Evolutionary conservation across 2,888 invertebrate genomes (phyloP), one percentile per base, ranked within the genome.

Genomic region (Agriopis marginaria): DNA sequence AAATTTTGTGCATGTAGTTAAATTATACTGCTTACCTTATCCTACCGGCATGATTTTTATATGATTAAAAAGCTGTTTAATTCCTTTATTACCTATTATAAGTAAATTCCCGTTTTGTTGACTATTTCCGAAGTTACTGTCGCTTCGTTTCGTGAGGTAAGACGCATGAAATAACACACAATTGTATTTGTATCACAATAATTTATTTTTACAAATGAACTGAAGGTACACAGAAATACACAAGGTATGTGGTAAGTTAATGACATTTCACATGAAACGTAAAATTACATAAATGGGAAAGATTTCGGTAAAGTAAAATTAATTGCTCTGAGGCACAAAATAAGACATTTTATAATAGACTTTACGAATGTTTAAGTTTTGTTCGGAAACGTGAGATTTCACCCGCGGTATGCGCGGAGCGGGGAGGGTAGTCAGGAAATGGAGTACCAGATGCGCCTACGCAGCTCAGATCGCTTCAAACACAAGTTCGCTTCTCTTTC

Each of bases 141-240:
- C 42, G 32, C 23, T 0, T 9, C 17, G 17, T 23, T 23, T 23
- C 17, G 17, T 23, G 17, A 23, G 17, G 17, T 14, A 17, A 17
- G 11, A 42, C 17, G n/a, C 9, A 66, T 32, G 68, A 78, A 71
- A 66, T 70, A 77, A 79, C 74, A 82, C 82, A 78, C 75, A 76
- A 78, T 71, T 78, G 71, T 80, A 56, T 81, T 89, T 93, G 86
- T 94, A 94, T 94, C 94, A 94, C 94, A 94, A 94, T 94, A 94
- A 94, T 94, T 94, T 94, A 94, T 94, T 94, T 84, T 93, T 93
- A 94, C 94, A 94, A 94, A 91, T 89, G 90, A 91, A 70, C 59
- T 63, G 70, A 63, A 63, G 66, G 91, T 87, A 88, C 88, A 89
- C 88, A 89, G 59, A 63, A 70, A 91, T 87, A 88, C 88, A 89